These are phyloP conservation scores for Apodemia mormo DNA, from an alignment of 2,888 invertebrate species.

Conservation along the genomic window DNA sequence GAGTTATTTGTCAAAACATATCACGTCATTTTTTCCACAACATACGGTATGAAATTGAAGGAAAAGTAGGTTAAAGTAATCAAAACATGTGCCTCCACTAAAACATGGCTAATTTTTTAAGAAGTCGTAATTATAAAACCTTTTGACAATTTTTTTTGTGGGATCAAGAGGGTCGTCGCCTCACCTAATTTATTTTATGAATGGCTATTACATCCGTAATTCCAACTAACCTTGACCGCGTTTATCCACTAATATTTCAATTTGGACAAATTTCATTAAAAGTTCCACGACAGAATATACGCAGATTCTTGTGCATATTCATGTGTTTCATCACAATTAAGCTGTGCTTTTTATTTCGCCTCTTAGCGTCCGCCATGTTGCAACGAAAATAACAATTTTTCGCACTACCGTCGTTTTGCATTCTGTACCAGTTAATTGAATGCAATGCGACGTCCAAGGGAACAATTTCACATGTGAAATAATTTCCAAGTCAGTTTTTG, in stretches of 20 bases:
- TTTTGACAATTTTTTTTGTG: too few species aligned
- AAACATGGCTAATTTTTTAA: too few species aligned
- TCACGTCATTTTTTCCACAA: too few species aligned
- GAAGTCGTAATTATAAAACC: too few species aligned
- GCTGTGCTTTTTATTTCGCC: not conserved
- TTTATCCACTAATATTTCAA: not conserved
- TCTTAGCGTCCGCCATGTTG: not conserved
- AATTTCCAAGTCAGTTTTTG: constrained; percentile 26
- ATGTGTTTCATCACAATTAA: constrained; percentile 10
- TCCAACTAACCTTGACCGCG: too few species aligned
- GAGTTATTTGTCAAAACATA: too few species aligned
- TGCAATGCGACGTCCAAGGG: constrained; percentile 30
- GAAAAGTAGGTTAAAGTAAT: too few species aligned
- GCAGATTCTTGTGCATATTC: constrained; percentile 15
- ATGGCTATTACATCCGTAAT: too few species aligned
- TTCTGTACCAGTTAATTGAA: constrained; percentile 35
- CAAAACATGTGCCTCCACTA: too few species aligned
- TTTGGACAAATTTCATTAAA: not conserved
- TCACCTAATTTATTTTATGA: too few species aligned
- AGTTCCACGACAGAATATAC: constrained; percentile 3
- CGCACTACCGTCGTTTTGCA: constrained; percentile 33
- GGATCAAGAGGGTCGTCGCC: too few species aligned
- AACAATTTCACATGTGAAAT: constrained; percentile 36
- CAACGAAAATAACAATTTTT: constrained; percentile 26
- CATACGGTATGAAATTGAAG: too few species aligned